Evolutionary conservation across 1,140 invertebrate genomes (phyloP), one percentile per base, ranked within the genome.

Genomic region (Doryteuthis pealeii): DNA sequence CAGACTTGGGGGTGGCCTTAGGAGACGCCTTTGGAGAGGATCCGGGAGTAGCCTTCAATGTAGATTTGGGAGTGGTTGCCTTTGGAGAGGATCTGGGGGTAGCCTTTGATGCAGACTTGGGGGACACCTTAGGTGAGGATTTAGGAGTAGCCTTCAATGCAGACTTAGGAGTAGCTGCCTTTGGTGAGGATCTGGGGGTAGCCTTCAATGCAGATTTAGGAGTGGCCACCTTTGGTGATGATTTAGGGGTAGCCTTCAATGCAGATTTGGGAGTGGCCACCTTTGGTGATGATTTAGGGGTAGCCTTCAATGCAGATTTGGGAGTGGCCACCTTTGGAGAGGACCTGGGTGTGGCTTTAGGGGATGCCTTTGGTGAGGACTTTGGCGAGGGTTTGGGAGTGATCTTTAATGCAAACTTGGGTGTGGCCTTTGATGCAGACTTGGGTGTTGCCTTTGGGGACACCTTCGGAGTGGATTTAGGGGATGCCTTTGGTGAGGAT

Each of bases 351-450:
- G 73, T 15, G 14, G 62, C 58, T 33, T 74, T 22, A 22, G 33
- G 43, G 31, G 54, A 33, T 22, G 68, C 69, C n/a, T 45, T 74
- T 30, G 67, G 35, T 15, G 67, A 14, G 10, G 74, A 33, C 65
- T 75, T 67, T 1, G 49, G 31, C 3, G 74, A 33, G n/a, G 68
- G 45, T 14, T 32, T 71, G n/a, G 67, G 35, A 22, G 67, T 6
- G 3, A 6, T 54, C 28, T 66, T 49, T 58, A 4, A 4, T 10
- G 74, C 15, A 54, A 43, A 18, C 73, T 75, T 62, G n/a, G 31
- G 12, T 2, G 54, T 58, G 18, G 26, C 54, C 8, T 10, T 49
- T 49, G 8, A 10, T 10, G 45, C 45, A 18, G 4, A 6, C 4
- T 18, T 4, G 54, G 54, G 54, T 15, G 54, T 58, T 18, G 4